Base-by-base conservation (phyloP, 2,113 vertebrate genomes). In the Hymenochirus boettgeri region DNA sequence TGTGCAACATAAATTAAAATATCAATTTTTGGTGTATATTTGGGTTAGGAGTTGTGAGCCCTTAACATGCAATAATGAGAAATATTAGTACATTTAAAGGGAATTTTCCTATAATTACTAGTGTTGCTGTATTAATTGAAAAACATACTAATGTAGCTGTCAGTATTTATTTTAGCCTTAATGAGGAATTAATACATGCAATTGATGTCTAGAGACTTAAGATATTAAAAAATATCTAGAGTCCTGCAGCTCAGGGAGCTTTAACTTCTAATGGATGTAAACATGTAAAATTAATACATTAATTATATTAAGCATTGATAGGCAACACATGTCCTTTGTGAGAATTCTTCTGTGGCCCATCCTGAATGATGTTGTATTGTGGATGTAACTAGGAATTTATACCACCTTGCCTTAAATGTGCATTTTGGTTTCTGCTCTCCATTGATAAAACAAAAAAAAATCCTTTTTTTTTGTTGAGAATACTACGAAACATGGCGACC, bases 121-220 rank as follows among this genome's bases (percentile, higher is more conserved):
- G 26, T 18, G 18, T 17, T 11, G 21, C 29, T 51, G 22, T 42
- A n/a, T 18, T 60, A 60, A 53, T 45, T 53, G 54, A 59, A 56
- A n/a, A 52, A 29, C 57, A 52, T 42, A 59, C 46, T 25, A 33
- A 57, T 58, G 53, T 35, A 31, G 10, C 45, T 66, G 63, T 58
- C 63, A 58, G 45, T 66, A 66, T 5, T 65, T 24, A 66, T 58
- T 58, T 47, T 37, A 22, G 21, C 37, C 21, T 21, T 48, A 65
- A 65, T 57, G 53, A 65, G 57, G 27, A 65, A 65, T 65, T 50
- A 57, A 57, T 65, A 57, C 19, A 57, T 35, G 29, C 53, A 65
- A 27, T 47, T 24, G 46, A 57, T 48, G 54, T 33, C 53, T 65
- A 29, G 62, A 65, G 53, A 65, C 42, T 31, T 2, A 2, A 51